Evolutionary conservation across 64 coral and sea anemone species (phyloP), one percentile per base, ranked within the genome.

Genomic region (Stichodactyla helianthus): DNA sequence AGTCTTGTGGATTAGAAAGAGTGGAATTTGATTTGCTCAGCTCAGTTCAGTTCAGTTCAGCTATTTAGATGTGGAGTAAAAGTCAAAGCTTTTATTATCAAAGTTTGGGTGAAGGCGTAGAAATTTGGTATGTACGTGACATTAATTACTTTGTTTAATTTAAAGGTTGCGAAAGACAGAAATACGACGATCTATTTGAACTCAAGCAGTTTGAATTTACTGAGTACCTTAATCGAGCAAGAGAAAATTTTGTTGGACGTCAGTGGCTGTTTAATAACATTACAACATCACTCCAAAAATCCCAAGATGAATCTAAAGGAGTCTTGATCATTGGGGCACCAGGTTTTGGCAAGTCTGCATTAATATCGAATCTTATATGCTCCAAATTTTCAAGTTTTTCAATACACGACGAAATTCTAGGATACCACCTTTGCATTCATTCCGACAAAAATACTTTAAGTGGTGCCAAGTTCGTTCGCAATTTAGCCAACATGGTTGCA

Each of bases 351-450:
- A 95, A 95, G 55, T 95, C 93, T 28, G 86, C 93, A 19, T 55
- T 95, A 7, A 64, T 91, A 14, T 86, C 93, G 1, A 85, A 95
- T 17, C 55, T 95, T 0, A 84, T 95, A 6, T 95, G 93, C 15
- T 95, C 89, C 8, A 89, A 88, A 12, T 59, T 85, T 5, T 95
- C 93, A 60, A 95, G 89, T 82, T 55, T 84, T 14, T 86, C 87
- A 14, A 88, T 95, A 54, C 86, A 95, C 51, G 78, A 59, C 19
- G 86, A 86, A 28, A 85, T 95, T 55, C 64, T 95, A 25, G 93
- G 82, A 53, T 95, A 95, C 65, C 93, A 95, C 14, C 56, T 95
- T 26, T 95, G 93, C 55, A 91, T 83, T 12, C 90, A 95, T 85
- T 86, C 93, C 52, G 83, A 95, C 17, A 85, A 61, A 25, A 90